These are phyloP conservation scores for Nymphalis c-album DNA, from an alignment of 2,888 invertebrate genomes.

Conservation along the genomic window DNA sequence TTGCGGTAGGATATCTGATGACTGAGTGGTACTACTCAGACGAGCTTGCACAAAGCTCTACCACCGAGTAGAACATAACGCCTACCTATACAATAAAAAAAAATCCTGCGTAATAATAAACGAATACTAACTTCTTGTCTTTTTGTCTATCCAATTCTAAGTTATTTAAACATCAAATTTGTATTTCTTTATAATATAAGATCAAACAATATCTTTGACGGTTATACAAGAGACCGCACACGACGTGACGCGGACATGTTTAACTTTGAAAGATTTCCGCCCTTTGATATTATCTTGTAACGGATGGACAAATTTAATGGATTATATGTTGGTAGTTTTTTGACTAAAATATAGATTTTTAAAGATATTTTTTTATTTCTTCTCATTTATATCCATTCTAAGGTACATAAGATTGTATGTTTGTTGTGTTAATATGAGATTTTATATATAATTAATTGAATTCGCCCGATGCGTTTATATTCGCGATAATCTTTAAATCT, in stretches of 20 bases:
- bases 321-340: not conserved
- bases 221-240: constrained; percentile 5
- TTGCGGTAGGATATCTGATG: too few species aligned
- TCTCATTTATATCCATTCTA: not conserved
- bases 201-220: not conserved
- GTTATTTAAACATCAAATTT: not conserved
- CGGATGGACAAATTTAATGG: constrained; percentile 9
- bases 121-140: too few species aligned
- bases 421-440: too few species aligned
- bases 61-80: too few species aligned
- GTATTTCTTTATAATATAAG: not conserved
- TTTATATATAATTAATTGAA: too few species aligned
- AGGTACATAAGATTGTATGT: too few species aligned
- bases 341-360: not conserved
- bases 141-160: not conserved
- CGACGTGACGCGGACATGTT: not conserved
- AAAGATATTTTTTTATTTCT: not conserved
- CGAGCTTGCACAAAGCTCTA: too few species aligned
- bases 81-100: too few species aligned
- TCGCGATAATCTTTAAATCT: too few species aligned
- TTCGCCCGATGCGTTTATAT: too few species aligned
- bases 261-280: constrained; percentile 2
- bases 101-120: too few species aligned
- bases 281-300: constrained; percentile 11
- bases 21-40: too few species aligned